Percentiles rank a stretch among this genome's conserved stretches.
These are phyloP conservation scores for Galagoides demidoff DNA, from an alignment of 2,797 vertebrate species.

Conservation along the genomic window DNA sequence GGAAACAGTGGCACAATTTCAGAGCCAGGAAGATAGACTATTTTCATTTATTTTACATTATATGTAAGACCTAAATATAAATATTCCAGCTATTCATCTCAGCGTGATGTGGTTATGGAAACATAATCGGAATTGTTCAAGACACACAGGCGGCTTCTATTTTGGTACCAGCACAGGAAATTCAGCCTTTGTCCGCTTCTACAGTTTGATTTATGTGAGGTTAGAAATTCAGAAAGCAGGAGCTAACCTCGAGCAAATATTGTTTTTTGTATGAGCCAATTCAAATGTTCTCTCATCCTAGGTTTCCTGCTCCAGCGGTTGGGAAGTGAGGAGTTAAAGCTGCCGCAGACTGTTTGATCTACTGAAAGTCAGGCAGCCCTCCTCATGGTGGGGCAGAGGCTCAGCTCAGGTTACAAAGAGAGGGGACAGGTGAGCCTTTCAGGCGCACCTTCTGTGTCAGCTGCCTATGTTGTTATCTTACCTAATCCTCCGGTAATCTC, in stretches of 20 bases:
- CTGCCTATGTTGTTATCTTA: not conserved
- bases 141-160: slow-evolving; percentile 57
- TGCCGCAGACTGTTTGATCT: not conserved
- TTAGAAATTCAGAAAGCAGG: slow-evolving; percentile 73
- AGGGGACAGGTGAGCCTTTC: not conserved
- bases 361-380: not conserved
- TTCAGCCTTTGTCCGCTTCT: slow-evolving; percentile 75
- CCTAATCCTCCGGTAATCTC: not conserved
- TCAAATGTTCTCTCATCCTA: not conserved
- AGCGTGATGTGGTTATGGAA: slow-evolving; percentile 47
- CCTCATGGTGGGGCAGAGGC: rapidly evolving
- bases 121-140: slow-evolving; percentile 66
- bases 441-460: not conserved
- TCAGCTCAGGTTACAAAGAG: not conserved
- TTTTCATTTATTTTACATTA: slow-evolving; percentile 53
- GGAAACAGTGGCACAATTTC: not conserved
- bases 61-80: slow-evolving; percentile 37
- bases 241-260: slow-evolving; percentile 69
- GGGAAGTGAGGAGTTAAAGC: not conserved
- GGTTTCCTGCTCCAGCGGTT: slow-evolving; percentile 36
- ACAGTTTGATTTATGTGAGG: slow-evolving; percentile 78
- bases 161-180: slow-evolving; percentile 76
- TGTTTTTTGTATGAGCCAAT: slow-evolving; percentile 53
- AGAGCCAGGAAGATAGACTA: not conserved
- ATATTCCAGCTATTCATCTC: slow-evolving; percentile 53